Evolutionary conservation across 2,113 vertebrate species (phyloP), one percentile per base, ranked within the genome.

Genomic region (Albula glossodonta): DNA sequence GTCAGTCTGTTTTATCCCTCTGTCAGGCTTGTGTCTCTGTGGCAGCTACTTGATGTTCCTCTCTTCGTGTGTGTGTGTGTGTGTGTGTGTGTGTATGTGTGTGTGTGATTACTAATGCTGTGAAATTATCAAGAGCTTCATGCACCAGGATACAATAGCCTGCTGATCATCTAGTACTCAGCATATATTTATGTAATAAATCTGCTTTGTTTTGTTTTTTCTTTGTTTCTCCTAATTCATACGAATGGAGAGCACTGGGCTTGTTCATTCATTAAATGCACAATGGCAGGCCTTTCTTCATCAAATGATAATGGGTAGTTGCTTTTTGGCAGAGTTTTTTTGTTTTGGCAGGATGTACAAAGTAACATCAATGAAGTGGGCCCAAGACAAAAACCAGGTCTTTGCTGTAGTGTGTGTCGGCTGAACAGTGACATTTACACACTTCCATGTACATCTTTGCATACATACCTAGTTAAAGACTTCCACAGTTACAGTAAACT

Each of bases 201-300:
- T 60, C 53, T 80, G n/a, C 60, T 78, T 52, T 85, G 83, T 50
- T 84, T 48, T 63, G 52, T 78, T 57, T 56, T 50, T 84, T 31
- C 51, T 48, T 77, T 60, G 31, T 41, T 41, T 41, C 31, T 41
- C 31, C 80, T 78, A 60, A 78, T 87, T 87, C 79, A 87, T 86
- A 80, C 83, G 74, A 86, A 83, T 86, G 10, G 51, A 13, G 13
- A 13, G 4, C 49, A 50, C 78, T 50, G 13, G 51, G 79, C 13
- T 48, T 70, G 3, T 25, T 53, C 50, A 50, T 81, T 86, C 82
- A 86, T 86, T 88, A 77, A n/a, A 88, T 88, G 83, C 83, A 50
- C 80, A 88, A 84, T 63, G 60, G 31, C 13, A 84, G 85, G 19
- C 83, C 78, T 19, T 78, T 83, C 10, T 86, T 84, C 81, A 60